phyloP scores from a whole-genome alignment of 2,113 vertebrate species.

The Tachuris rubrigastra region DNA sequence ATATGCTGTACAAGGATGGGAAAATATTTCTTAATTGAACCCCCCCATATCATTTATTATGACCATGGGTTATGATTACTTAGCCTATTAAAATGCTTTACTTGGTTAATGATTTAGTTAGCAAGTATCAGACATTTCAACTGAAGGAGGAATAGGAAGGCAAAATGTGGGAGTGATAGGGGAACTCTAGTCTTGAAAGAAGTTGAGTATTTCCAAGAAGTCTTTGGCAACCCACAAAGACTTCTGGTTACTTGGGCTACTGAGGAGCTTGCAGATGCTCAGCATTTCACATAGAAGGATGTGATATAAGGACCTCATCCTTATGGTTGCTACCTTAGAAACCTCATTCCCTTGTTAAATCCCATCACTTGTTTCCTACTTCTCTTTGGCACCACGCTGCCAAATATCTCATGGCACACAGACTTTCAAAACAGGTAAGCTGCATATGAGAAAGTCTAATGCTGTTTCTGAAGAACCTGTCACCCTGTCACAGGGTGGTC shows the following conservation, averaged over 20 bases:
- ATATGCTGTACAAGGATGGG: not conserved
- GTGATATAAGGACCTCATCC: not conserved
- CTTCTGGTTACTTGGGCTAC: not conserved
- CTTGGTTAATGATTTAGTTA: conserved; percentile 6
- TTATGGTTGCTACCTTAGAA: not conserved
- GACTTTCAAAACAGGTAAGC: not conserved
- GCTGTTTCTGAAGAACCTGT: not conserved
- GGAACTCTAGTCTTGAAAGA: not conserved
- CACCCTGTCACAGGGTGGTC: not conserved
- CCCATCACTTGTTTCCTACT: not conserved
- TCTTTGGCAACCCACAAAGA: not conserved
- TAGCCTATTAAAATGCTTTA: conserved; percentile 22
- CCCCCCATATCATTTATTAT: not conserved
- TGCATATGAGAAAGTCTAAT: not conserved
- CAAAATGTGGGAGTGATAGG: not conserved
- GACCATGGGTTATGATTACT: conserved; percentile 40
- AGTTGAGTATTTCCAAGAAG: not conserved
- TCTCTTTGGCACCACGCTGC: not conserved
- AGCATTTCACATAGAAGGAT: not conserved
- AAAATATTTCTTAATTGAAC: conserved; percentile 37
- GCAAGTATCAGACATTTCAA: not conserved
- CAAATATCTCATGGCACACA: not conserved
- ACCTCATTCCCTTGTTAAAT: not conserved
- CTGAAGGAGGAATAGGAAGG: not conserved
- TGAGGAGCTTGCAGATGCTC: not conserved